A percentile compares a stretch with the other conserved stretches of the same genome.
phyloP scores from a whole-genome alignment of 2,113 vertebrate genomes.

The Podarcis cretensis region DNA sequence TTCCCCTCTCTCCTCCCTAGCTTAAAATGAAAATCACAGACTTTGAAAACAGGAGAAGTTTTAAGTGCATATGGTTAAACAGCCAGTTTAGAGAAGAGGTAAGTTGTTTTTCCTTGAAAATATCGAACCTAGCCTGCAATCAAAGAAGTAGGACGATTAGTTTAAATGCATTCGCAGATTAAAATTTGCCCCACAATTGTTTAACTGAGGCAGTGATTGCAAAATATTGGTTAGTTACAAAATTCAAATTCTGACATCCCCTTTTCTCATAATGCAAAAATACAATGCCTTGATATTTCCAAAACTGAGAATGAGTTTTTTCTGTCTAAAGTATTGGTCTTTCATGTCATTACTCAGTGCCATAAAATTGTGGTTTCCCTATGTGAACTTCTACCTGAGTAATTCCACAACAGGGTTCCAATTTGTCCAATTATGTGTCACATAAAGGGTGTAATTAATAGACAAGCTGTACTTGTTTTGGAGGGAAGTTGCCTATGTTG shows the following conservation, averaged over 20 bases:
- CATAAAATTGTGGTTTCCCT: neutral
- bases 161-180: neutral
- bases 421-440: too few relatives aligned
- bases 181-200: neutral
- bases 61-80: conserved; percentile 99
- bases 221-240: neutral
- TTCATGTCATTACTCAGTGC: neutral
- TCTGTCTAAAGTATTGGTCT: neutral
- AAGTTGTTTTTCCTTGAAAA: conserved; percentile 34
- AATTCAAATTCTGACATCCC: neutral
- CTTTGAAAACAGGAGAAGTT: conserved; percentile 99
- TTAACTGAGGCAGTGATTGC: too few relatives aligned
- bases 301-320: neutral
- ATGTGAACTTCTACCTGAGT: neutral
- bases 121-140: too few relatives aligned
- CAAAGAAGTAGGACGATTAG: neutral
- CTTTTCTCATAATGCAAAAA: neutral
- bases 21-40: conserved; percentile 99
- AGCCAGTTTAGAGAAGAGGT: conserved; percentile 99
- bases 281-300: neutral
- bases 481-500: neutral
- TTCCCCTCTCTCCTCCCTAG: conserved; percentile 64
- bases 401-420: neutral
- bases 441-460: neutral
- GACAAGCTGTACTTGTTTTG: neutral